Evolutionary conservation across 2,113 vertebrate species (phyloP), one percentile per base, ranked within the genome.

Genomic region (Fregata magnificens): DNA sequence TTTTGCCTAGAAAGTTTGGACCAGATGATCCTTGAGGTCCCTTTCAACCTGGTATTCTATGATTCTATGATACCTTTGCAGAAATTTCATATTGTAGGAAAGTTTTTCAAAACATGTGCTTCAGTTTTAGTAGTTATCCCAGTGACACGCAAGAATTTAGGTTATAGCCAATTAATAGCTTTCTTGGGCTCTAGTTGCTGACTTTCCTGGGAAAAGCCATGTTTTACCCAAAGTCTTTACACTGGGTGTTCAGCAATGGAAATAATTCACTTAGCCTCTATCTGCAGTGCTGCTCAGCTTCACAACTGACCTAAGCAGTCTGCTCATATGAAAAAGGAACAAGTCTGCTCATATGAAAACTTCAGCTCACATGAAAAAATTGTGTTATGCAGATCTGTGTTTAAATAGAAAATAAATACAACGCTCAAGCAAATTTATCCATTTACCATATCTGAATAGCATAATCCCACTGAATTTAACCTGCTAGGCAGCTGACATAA

Each of bases 321-420:
- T 58, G 4, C 13, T 74, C 7, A 2, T 18, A 34, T 1, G 13
- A 72, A 47, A 29, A 67, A 63, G 0, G 0, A 76, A 20, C 11
- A 63, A 32, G 13, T 32, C 36, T 74, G 6, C 5, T 59, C 31
- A 38, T 4, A 2, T 31, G 19, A 55, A 81, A 78, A 44, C 8
- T 55, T 59, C 21, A 55, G 7, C 7, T 79, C 24, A 71, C 13
- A 31, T 4, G 22, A 71, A 59, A 87, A 45, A 65, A 18, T 1
- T 13, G 7, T 40, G 7, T 50, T 85, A 7, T 21, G 9, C 34
- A 80, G 17, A 36, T 77, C 14, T 77, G 19, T 34, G 31, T 78
- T 91, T 77, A 78, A 61, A 62, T 18, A 83, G 42, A 56, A 56
- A 94, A 56, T n/a, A 62, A 67, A 79, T 26, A 17, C 7, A 73